Evolutionary conservation across 2,797 vertebrate species (phyloP).

Genomic region (Enteromius treurensis): DNA sequence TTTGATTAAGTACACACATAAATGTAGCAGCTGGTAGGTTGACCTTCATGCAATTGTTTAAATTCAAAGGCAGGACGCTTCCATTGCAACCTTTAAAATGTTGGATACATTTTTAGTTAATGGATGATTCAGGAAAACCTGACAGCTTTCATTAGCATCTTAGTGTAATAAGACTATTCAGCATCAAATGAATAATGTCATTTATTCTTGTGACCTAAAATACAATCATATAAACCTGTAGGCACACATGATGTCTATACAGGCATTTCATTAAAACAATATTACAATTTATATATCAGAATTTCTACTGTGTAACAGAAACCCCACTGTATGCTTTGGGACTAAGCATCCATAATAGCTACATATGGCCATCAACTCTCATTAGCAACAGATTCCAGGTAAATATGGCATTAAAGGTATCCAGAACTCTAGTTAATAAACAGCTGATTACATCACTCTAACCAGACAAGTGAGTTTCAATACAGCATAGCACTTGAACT

Average conservation of each 20-base stretch:
- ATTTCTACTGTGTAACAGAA: conserved; percentile 62
- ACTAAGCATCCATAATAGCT: conserved; percentile 42
- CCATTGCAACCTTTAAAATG: neutral
- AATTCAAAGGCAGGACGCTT: neutral
- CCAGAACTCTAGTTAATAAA: conserved; percentile 16
- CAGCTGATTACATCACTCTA: conserved; percentile 19
- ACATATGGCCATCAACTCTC: conserved; percentile 23
- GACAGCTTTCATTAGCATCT: neutral
- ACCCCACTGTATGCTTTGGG: conserved; percentile 45
- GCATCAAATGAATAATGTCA: conserved; percentile 57
- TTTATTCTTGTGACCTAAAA: conserved; percentile 63
- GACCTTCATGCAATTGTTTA: neutral
- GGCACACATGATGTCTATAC: conserved; percentile 70
- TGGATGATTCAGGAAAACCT: neutral
- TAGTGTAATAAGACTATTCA: conserved; percentile 21
- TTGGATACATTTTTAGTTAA: neutral
- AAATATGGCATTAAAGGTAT: conserved; percentile 27
- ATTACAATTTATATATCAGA: conserved; percentile 65
- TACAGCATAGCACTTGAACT: conserved; percentile 38
- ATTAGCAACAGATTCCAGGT: conserved; percentile 30
- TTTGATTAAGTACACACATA: conserved; percentile 22
- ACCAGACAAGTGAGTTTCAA: conserved; percentile 49
- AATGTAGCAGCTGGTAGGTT: neutral
- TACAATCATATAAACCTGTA: conserved; percentile 75
- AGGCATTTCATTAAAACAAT: conserved; percentile 71